These are phyloP conservation scores for Pangasius macronema DNA, from an alignment of 2,797 vertebrate genomes.

Conservation along the genomic window DNA sequence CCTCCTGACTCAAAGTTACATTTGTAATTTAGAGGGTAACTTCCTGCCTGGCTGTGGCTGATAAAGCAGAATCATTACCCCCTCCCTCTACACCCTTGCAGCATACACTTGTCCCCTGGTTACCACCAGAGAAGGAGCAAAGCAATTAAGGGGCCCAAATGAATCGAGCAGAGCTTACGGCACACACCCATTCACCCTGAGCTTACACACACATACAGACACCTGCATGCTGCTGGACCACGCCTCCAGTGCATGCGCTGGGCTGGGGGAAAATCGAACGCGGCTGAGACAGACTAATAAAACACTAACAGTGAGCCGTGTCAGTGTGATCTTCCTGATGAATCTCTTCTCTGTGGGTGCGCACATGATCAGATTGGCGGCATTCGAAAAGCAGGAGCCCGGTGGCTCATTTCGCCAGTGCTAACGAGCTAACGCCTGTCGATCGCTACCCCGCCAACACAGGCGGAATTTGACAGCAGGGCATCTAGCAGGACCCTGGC, in stretches of 20 bases:
- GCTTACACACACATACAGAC: constrained; percentile 37
- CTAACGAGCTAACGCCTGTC: constrained; percentile 81
- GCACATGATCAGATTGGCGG: constrained; percentile 85
- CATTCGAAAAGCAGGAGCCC: constrained; percentile 73
- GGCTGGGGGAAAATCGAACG: constrained; percentile 40
- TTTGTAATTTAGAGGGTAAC: constrained; percentile 97
- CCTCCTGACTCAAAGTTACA: constrained; percentile 87
- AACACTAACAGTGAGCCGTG: constrained; percentile 42
- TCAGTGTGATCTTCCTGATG: constrained; percentile 72
- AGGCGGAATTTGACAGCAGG: constrained; percentile 81
- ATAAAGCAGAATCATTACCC: constrained; percentile 65
- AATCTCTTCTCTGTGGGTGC: constrained; percentile 77
- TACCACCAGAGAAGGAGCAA: constrained; percentile 80
- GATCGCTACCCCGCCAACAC: constrained; percentile 82
- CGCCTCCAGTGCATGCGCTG: constrained; percentile 85
- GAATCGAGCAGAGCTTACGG: constrained; percentile 84
- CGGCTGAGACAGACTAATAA: constrained; percentile 47
- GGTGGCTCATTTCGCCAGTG: constrained; percentile 86
- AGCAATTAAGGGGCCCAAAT: constrained; percentile 94
- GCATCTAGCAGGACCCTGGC: constrained; percentile 77
- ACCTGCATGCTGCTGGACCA: constrained; percentile 74
- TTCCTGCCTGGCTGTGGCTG: constrained; percentile 83
- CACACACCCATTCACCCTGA: constrained; percentile 69
- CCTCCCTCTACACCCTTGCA: constrained; percentile 56
- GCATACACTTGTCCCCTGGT: constrained; percentile 62